Base-by-base conservation (phyloP, 2,888 invertebrate species). In the Caenorhabditis sp. region DNA sequence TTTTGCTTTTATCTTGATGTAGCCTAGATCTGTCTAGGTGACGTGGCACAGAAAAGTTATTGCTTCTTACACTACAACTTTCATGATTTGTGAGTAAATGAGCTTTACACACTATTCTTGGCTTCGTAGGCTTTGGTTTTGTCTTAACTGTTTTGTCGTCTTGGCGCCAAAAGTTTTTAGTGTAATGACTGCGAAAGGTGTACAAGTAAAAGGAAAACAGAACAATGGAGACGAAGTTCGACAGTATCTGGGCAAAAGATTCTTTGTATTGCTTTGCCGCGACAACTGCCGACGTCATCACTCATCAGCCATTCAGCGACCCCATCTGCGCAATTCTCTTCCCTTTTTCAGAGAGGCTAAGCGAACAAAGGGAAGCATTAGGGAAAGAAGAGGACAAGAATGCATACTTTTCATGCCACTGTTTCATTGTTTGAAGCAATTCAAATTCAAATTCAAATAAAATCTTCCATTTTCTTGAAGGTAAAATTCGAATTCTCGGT, bases 171-270 rank as follows among this genome's bases (percentile, higher is more conserved):
- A 40, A 35, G 40, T 60, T 40, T 22, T 8, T 8, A 18, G 44
- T 61, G 61, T 61, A 61, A 61, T 47, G 40, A 2, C 15, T 51
- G 55, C 35, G 53, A 71, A 71, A 56, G 74, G 20, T 55, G 61
- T 76, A 67, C 67, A 55, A 67, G 72, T 65, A 71, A 61, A n/a
- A 37, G 24, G 60, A 15, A 60, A 76, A 76, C 61, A 51, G 67
- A 76, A 67, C 76, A 76, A 76, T 61, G 32, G 61, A 58, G 28
- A 24, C 67, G 61, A 76, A 76, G 76, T 76, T 76, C 76, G 65
- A 76, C 65, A 58, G 67, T 76, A 76, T 76, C 76, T 50, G 51
- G 61, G 40, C 40, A 2, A 8, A 8, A 2, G 11, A 13, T 62
- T 64, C 74, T 60, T 74, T 76, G 76, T 76, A 67, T 67, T 35